Evolutionary conservation across 2,113 vertebrate species (phyloP), one percentile per base, ranked within the genome.

Genomic region (Psettodes erumei): DNA sequence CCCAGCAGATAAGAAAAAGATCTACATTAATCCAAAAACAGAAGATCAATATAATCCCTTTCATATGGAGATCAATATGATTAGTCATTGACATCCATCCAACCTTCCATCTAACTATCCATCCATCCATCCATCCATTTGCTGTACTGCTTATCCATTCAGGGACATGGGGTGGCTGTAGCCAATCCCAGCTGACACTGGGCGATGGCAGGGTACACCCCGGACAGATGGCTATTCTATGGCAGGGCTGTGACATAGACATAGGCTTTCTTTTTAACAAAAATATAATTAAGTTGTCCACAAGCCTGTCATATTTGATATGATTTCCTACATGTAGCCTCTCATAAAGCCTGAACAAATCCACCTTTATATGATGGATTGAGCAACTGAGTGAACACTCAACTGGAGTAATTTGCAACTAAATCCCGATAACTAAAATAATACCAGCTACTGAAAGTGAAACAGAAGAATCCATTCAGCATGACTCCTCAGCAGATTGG

Each of bases 361-460:
- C 12, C 1, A 10, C 7, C 51, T 32, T 68, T 6, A 43, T 23
- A 27, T 51, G 47, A 27, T 48, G 16, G 19, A 35, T 6, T 47
- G 4, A 37, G 32, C 7, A 35, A 11, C 11, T 18, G 27, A 42
- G 50, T 16, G 38, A 43, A 16, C 13, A 3, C 0, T 3, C 1
- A 4, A 25, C 32, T 19, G 38, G 10, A 37, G 28, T 16, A n/a
- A 13, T 9, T 30, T 27, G 18, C 15, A 47, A 27, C 15, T 61
- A 55, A 66, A 78, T 62, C 42, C 66, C 72, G 50, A 35, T 48
- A 38, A 79, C 55, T 62, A 28, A n/a, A 63, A 76, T n/a, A 37
- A 64, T 32, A 27, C 18, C 53, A 63, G 48, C n/a, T 43, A 50
- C 48, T 54, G 35, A 40, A 37, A 25, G 32, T 25, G 19, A 65